Conservation (phyloP, 1,140 invertebrate genomes). For the Drosophila asahinai region DNA sequence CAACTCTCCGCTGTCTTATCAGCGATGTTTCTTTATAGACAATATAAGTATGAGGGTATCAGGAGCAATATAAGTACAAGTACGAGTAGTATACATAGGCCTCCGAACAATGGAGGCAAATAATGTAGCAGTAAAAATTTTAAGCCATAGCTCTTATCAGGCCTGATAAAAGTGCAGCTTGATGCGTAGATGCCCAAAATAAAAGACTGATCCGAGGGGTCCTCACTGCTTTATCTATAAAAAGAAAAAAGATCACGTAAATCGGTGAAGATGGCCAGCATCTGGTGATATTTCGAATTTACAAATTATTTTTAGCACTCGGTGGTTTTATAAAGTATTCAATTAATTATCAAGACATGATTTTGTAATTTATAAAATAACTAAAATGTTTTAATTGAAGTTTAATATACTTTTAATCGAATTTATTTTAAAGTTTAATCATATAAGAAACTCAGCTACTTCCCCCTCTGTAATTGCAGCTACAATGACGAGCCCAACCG, state of each 20-base stretch:
- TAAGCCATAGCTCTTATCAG: slow-evolving; percentile 28
- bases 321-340: not conserved
- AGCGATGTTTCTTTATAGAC: slow-evolving; percentile 52
- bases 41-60: slow-evolving; percentile 23
- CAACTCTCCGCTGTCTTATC: slow-evolving; percentile 68
- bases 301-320: not conserved
- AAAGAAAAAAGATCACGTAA: slow-evolving; percentile 1
- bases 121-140: slow-evolving; percentile 28
- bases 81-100: slow-evolving; percentile 19
- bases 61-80: slow-evolving; percentile 25
- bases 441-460: not conserved
- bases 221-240: not conserved
- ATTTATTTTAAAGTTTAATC: not conserved
- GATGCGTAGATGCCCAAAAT: slow-evolving; percentile 39
- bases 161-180: slow-evolving; percentile 43
- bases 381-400: not conserved
- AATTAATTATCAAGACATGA: not conserved
- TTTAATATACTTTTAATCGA: not conserved
- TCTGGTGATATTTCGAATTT: slow-evolving; percentile 5
- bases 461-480: slow-evolving; percentile 51
- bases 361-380: not conserved
- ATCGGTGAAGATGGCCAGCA: not conserved
- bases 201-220: slow-evolving; percentile 8
- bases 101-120: slow-evolving; percentile 36
- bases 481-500: slow-evolving; percentile 81